Evolutionary conservation across 2,888 invertebrate species (phyloP).

Genomic region (Diarsia mendica): DNA sequence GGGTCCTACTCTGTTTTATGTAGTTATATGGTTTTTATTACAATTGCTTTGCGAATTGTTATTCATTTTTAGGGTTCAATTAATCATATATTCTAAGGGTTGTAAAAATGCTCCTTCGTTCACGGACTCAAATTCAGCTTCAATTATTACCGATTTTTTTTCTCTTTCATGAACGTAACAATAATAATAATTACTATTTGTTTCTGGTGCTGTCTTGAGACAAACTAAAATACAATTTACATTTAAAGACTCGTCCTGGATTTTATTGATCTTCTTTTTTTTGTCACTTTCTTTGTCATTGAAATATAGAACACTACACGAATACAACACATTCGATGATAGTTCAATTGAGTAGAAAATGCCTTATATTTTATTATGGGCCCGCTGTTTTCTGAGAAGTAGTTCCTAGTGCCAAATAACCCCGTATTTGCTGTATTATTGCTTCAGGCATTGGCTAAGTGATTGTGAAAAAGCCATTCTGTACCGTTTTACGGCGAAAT

Average conservation of each 20-base stretch:
- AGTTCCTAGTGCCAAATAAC: slow-evolving; percentile 76
- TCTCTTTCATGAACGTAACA: not conserved
- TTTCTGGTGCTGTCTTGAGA: not conserved
- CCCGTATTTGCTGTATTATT: slow-evolving; percentile 67
- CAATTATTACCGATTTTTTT: too few relatives aligned
- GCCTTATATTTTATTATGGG: slow-evolving; percentile 75
- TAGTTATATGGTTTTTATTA: slow-evolving; percentile 26
- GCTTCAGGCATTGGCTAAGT: slow-evolving; percentile 61
- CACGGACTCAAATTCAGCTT: not conserved
- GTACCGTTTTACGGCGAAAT: slow-evolving; percentile 34
- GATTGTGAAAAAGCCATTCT: slow-evolving; percentile 53
- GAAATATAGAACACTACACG: slow-evolving; percentile 30
- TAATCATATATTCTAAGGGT: not conserved
- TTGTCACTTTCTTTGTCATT: slow-evolving; percentile 1
- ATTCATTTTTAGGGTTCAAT: not conserved
- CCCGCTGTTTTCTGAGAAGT: slow-evolving; percentile 74
- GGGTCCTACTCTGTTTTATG: not conserved
- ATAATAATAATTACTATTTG: not conserved
- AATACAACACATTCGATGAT: slow-evolving; percentile 52
- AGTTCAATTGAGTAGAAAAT: slow-evolving; percentile 42
- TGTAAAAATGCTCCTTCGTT: not conserved
- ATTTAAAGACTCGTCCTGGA: not conserved
- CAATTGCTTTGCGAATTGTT: slow-evolving; percentile 3
- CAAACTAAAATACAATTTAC: not conserved
- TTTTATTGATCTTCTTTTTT: not conserved